Percentiles rank a stretch among this genome's conserved stretches.
These are phyloP conservation scores for Rhagoletis pomonella DNA, from an alignment of 1,140 invertebrate species.

Conservation along the genomic window DNA sequence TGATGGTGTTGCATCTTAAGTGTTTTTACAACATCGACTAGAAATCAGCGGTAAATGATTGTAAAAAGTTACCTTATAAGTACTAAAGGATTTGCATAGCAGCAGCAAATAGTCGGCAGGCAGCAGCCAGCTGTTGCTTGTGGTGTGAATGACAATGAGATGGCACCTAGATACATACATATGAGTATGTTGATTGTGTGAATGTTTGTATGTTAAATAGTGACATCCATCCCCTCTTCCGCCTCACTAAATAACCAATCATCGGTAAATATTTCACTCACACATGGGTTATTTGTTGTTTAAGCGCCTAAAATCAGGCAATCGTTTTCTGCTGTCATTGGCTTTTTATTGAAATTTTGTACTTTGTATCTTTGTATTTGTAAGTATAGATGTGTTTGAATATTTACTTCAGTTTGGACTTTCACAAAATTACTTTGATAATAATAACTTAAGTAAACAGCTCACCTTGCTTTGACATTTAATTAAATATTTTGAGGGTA, in stretches of 20 bases:
- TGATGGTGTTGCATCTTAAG: constrained; percentile 46
- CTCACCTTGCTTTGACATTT: background rate
- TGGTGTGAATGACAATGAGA: constrained; percentile 36
- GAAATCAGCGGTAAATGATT: constrained; percentile 35
- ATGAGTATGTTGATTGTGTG: background rate
- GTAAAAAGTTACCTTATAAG: constrained; percentile 44
- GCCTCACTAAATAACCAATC: background rate
- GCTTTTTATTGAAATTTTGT: background rate
- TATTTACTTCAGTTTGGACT: background rate
- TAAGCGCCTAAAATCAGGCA: background rate
- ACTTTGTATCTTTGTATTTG: background rate
- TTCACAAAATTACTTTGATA: background rate
- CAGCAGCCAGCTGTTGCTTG: constrained; percentile 26
- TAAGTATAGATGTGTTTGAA: background rate
- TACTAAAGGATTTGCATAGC: constrained; percentile 40
- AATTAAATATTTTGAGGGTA: background rate
- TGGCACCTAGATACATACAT: background rate
- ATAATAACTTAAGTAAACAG: background rate
- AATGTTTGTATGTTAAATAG: background rate
- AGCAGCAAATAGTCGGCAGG: background rate
- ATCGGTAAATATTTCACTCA: background rate
- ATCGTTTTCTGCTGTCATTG: background rate
- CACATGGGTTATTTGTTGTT: background rate
- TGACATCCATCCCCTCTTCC: background rate
- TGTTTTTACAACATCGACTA: constrained; percentile 27